Percentiles rank a stretch among this genome's conserved stretches.
phyloP scores from a whole-genome alignment of 2,888 invertebrate genomes.

The Mantis religiosa region DNA sequence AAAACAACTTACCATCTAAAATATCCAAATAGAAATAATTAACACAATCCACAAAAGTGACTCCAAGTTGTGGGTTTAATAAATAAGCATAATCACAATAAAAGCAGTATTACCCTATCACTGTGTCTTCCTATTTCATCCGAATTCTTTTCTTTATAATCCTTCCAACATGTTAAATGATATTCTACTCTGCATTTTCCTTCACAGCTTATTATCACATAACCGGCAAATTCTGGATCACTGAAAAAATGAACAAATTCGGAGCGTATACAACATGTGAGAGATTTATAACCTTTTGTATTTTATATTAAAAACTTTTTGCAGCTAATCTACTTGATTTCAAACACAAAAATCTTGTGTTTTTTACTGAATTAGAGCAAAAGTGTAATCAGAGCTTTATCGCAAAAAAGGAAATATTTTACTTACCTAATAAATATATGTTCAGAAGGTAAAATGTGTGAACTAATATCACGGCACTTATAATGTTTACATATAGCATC shows the following conservation, averaged over 20 bases:
- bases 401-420: not conserved
- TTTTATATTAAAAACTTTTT: too few species aligned
- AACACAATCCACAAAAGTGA: too few species aligned
- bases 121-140: not conserved
- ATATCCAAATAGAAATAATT: too few species aligned
- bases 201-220: conserved; percentile 21
- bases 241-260: conserved; percentile 10
- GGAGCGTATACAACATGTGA: too few species aligned
- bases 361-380: too few species aligned
- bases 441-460: conserved; percentile 23
- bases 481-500: conserved; percentile 25
- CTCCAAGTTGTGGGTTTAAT: too few species aligned
- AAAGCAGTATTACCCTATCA: not conserved
- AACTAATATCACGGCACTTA: conserved; percentile 11
- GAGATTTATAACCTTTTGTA: too few species aligned
- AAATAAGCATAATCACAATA: too few species aligned
- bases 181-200: conserved; percentile 24
- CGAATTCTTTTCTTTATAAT: conserved; percentile 13
- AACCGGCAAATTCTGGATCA: conserved; percentile 22
- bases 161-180: conserved; percentile 25
- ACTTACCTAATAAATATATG: conserved; percentile 25
- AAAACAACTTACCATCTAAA: too few species aligned
- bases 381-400: too few species aligned
- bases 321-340: too few species aligned
- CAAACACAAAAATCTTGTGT: too few species aligned